Conservation (phyloP, 92 coral and sea anemone species). For the Palythoa heliodiscus region DNA sequence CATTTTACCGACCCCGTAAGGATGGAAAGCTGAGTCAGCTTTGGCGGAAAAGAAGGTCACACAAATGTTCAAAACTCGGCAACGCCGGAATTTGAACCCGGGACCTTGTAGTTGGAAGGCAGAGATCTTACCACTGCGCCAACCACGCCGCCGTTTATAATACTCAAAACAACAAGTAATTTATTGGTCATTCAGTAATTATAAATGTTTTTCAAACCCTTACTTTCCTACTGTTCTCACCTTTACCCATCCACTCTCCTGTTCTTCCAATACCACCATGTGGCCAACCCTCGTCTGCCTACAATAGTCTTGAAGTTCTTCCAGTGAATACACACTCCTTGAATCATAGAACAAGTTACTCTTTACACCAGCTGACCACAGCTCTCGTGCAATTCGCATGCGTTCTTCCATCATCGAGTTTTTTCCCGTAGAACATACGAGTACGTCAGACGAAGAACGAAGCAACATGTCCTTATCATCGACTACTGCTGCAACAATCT, state of each 20-base stretch:
- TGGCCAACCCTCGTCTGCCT: conserved; percentile 78
- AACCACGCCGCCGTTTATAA: too few relatives aligned
- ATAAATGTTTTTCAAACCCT: background rate
- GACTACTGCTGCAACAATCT: conserved; percentile 76
- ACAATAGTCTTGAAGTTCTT: conserved; percentile 83
- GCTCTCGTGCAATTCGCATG: conserved; percentile 81
- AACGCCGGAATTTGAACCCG: too few relatives aligned
- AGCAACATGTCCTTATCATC: conserved; percentile 55
- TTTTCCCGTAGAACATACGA: conserved; percentile 85
- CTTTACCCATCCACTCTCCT: conserved; percentile 79
- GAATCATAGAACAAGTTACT: conserved; percentile 80
- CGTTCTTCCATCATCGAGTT: conserved; percentile 73
- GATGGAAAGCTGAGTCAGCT: too few relatives aligned
- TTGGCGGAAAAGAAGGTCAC: too few relatives aligned
- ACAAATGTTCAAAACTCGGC: too few relatives aligned
- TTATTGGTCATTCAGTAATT: too few relatives aligned
- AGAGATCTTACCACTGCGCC: too few relatives aligned
- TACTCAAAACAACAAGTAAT: too few relatives aligned
- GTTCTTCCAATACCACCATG: conserved; percentile 85
- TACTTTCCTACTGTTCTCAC: conserved; percentile 34
- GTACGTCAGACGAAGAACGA: conserved; percentile 79
- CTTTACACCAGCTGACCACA: conserved; percentile 78
- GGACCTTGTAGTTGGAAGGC: too few relatives aligned
- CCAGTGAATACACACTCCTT: conserved; percentile 61
- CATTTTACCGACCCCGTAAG: too few relatives aligned